Base-by-base conservation (phyloP, 2,797 vertebrate species). In the Glossophaga mutica region DNA sequence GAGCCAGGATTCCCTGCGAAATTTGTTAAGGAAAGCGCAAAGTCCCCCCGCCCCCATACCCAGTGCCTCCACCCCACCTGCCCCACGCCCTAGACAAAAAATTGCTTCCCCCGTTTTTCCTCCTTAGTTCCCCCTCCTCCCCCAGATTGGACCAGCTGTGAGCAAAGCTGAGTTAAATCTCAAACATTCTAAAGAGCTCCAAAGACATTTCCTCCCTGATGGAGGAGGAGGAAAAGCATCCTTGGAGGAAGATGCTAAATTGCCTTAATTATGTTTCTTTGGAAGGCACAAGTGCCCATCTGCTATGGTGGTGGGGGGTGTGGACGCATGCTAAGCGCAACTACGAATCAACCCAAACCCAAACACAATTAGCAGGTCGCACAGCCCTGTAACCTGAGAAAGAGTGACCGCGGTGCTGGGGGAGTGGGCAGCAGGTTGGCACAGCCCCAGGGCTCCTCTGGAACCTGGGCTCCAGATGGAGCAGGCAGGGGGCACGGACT, bases 231-330 rank as follows among this genome's bases (percentile, higher is more conserved):
- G 88, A 90, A 96, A 82, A 85, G 79, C 37, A 9, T 86, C 90
- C 74, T 94, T 92, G 87, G 94, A 96, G 71, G 90, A 96, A 83
- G 95, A 96, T 92, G 92, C 85, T 97, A 96, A 97, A 97, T 97
- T 95, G 91, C 82, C 92, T 94, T 97, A 94, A 97, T 97, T 95
- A 94, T 92, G 87, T 92, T 91, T 94, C 92, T 94, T 93, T 81
- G 16, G 6, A 94, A 97, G 90, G 78, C 94, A 78, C 91, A 77
- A 59, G 37, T 77, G 89, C 85, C 96, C 96, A 96, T 95, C 96
- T 95, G 97, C 91, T 96, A 67, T 67, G 48, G 0, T 44, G 59
- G 78, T 19, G n/a, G 92, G 92, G 93, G 81, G 76, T 94, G 85
- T 48, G 79, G 90, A 6, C 22, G 52, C 84, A 19, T 7, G 44